Percentiles rank a stretch among this genome's conserved stretches.
phyloP scores from a whole-genome alignment of 2,888 invertebrate genomes.

The Drosophila putrida region DNA sequence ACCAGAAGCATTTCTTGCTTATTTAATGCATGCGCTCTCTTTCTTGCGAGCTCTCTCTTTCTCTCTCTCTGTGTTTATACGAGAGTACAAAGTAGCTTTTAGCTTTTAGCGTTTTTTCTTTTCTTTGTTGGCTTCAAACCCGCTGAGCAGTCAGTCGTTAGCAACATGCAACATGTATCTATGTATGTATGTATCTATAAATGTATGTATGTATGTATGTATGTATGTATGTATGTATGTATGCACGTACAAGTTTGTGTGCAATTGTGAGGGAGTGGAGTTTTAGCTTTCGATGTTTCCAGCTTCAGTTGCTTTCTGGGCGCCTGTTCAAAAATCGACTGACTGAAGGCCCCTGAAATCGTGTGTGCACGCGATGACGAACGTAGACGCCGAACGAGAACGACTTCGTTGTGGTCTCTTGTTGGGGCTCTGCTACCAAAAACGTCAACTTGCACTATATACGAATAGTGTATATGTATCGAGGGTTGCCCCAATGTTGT shows the following conservation, averaged over 20 bases:
- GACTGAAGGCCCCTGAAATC: constrained; percentile 83
- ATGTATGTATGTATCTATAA: no score
- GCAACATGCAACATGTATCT: constrained; percentile 11
- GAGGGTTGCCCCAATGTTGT: constrained; percentile 1
- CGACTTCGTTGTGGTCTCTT: constrained; percentile 38
- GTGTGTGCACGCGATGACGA: constrained; percentile 56
- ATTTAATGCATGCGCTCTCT: not conserved
- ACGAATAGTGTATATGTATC: no score
- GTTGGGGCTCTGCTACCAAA: constrained; percentile 8
- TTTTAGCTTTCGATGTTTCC: constrained; percentile 40
- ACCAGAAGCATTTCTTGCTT: constrained; percentile 2
- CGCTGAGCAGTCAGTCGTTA: constrained; percentile 36
- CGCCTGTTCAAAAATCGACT: constrained; percentile 81
- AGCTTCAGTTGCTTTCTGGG: constrained; percentile 58
- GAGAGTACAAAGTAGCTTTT: not conserved
- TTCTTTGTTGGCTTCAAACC: constrained; percentile 32
- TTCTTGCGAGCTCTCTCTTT: constrained; percentile 9
- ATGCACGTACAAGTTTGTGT: not conserved
- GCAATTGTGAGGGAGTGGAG: constrained; percentile 66
- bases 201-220: not conserved
- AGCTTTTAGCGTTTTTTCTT: constrained; percentile 37
- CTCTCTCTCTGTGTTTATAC: not conserved
- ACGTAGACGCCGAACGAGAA: constrained; percentile 6
- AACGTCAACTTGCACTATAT: not conserved
- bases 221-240: not conserved